Base-by-base conservation (phyloP, 2,888 invertebrate genomes). In the Cryptocheilus praepositus region DNA sequence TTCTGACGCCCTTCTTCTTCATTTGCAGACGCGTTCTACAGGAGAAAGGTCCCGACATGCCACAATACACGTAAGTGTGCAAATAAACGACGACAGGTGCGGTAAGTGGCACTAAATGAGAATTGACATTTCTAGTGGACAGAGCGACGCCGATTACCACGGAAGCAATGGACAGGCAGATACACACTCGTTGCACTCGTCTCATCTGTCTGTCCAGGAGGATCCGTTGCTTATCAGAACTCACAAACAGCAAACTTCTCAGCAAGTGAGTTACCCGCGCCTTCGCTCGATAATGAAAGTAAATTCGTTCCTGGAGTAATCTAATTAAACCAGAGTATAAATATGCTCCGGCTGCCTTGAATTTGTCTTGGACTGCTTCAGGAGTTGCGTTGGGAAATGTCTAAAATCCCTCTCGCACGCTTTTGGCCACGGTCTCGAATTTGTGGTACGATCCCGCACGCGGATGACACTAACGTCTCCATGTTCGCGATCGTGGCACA, bases 221-320 rank as follows among this genome's bases (percentile, higher is more conserved):
- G 88, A 89, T 86, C 90, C 91, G 59, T 88, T 92, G 79, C 90
- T 91, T 73, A 92, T 93, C 79, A 90, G 93, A 72, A 91, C 92
- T 68, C 92, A 92, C 83, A 93, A 93, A 84, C 92, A 93, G 85
- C 93, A 93, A 84, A 92, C 92, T 64, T 92, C 92, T 56, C 93
- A 93, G 86, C 91, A 91, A 89, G 91, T 91, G 85, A 82, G 73
- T 60, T 36, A 3, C 11, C 21, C 5, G 21, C 8, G 1, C n/a
- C 51, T 13, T 18, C 57, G 36, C 21, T n/a, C 22, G 22, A 2
- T 11, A 25, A 25, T 11, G 36, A 36, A 11, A 36, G 36, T 11
- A 28, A 58, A 15, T 11, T 28, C 28, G 0, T 28, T 5, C 25
- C 13, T 25, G 8, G 4, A 11, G 36, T 36, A 36, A 36, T 36